Evolutionary conservation across 2,113 vertebrate genomes (phyloP), one percentile per base, ranked within the genome.

Genomic region (Sterna hirundo): DNA sequence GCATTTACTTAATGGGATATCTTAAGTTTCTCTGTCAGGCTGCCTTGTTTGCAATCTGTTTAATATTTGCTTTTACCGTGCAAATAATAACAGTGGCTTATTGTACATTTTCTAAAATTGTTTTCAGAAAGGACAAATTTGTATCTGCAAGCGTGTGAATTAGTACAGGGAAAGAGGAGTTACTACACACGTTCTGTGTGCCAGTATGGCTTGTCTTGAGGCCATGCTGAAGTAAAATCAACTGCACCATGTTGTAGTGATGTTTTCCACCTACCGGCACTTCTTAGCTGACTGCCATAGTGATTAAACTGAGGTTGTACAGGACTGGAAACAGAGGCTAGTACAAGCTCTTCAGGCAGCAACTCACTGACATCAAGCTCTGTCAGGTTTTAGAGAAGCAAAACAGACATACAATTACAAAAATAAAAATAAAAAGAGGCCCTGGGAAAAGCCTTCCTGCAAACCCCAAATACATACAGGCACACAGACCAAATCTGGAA

Each of bases 1-100:
- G n/a, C 47, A 86, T 91, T 96, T 95, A 70, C 90, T 94, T 94
- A 94, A 93, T 70, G 62, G 42, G 30, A 51, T 88, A 54, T 66
- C 88, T 95, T 80, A 49, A 93, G 54, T 83, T 92, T 55, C 85
- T 88, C 71, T 90, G 68, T 44, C 54, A 96, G 78, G 29, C 25
- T 93, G 64, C 34, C 85, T 77, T 90, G 82, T 92, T 93, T 95
- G 54, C 54, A 79, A 61, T 82, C 86, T 77, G 22, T 70, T 95
- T 86, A 91, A 88, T 91, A 90, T 47, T 89, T 91, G 34, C 57
- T 94, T 69, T 72, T 83, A 58, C 40, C 38, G 65, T 51, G 72
- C 51, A 42, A 79, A 79, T 46, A 79, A 85, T 78, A 84, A 57
- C 1, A 0, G 51, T 54, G 49, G 52, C 17, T 79, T 79, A 49